A percentile compares a stretch with the other conserved stretches of the same genome.
Evolutionary conservation across 2,113 vertebrate genomes (phyloP).

Genomic region (Coryphaenoides rupestris): DNA sequence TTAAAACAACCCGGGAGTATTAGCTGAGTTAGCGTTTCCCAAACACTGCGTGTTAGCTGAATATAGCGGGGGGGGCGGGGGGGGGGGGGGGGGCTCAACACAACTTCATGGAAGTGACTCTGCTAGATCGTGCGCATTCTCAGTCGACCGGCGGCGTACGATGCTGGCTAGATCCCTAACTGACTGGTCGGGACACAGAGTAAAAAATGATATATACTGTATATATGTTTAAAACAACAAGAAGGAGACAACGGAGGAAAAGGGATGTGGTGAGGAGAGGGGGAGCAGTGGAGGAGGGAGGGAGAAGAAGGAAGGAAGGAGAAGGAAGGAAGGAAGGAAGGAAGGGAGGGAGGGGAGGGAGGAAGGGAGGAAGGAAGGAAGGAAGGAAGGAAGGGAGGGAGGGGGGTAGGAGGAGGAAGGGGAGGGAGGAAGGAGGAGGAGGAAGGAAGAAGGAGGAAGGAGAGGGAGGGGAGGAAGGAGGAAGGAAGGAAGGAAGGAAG

Average conservation of each 20-base stretch:
- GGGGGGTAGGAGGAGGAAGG: no score
- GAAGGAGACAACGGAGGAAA: conserved; percentile 19
- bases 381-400: conserved; percentile 34
- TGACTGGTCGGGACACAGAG: conserved; percentile 5
- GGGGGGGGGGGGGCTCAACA: no score
- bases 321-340: not conserved
- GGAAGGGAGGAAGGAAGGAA: conserved; percentile 22
- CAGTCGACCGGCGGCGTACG: conserved; percentile 7
- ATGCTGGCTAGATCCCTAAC: conserved; percentile 9
- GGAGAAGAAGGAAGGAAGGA: conserved; percentile 18
- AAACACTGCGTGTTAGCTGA: conserved; percentile 49
- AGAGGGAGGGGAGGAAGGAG: conserved; percentile 2
- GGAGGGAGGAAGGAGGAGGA: conserved; percentile 11
- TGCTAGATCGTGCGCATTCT: conserved; percentile 25
- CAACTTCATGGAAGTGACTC: conserved; percentile 56
- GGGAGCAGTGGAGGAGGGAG: no score
- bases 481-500: no score
- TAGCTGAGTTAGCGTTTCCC: conserved; percentile 53
- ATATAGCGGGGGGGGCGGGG: conserved; percentile 25
- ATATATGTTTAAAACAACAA: no score
- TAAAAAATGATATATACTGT: no score
- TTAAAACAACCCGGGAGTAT: conserved; percentile 41
- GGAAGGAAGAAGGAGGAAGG: conserved; percentile 16
- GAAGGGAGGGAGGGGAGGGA: not conserved
- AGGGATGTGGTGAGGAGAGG: conserved; percentile 1